Evolutionary conservation across 1,140 invertebrate species (phyloP), one percentile per base, ranked within the genome.

Genomic region (Sminthurides bifidus): DNA sequence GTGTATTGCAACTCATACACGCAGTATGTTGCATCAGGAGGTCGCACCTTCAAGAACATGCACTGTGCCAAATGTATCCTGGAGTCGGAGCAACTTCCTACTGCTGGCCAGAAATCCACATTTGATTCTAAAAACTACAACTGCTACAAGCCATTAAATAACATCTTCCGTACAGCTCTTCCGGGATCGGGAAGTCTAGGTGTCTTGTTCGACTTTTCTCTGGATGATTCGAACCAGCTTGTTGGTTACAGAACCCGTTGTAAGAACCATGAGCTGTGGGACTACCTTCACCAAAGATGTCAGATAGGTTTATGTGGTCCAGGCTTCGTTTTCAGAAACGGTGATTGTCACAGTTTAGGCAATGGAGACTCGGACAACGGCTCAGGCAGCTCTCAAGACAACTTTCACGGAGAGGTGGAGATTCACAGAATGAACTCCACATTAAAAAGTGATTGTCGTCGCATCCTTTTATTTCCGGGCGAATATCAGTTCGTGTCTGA

Each of bases 21-120:
- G 10, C 21, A 26, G 24, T 27, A 48, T 30, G 1, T 8, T 3
- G 17, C 24, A 1, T 4, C 30, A 19, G 15, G 2, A 3, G 3
- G 19, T 5, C 26, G 17, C 1, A 45, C 64, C 12, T 73, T 65
- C 56, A 73, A 70, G 52, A 73, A 73, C 56, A 66, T 65, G 15
- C 67, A 73, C 53, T 73, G 72, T 61, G 70, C 68, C 31, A 43
- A 59, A 12, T 73, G 72, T 52, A 66, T n/a, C n/a, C 71, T 38
- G 40, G 35, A 30, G 31, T 51, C 17, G 56, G 29, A 19, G 12
- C 33, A 46, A 3, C 15, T 53, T 29, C 19, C 3, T 45, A 12
- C 46, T 37, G 12, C 31, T 0, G n/a, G 30, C n/a, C 17, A 35
- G 8, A 37, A 15, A 31, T 19, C 26, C 26, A 43, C 27, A 43